These are phyloP conservation scores for Chrysopa pallens DNA, from an alignment of 1,140 invertebrate species.

Conservation along the genomic window DNA sequence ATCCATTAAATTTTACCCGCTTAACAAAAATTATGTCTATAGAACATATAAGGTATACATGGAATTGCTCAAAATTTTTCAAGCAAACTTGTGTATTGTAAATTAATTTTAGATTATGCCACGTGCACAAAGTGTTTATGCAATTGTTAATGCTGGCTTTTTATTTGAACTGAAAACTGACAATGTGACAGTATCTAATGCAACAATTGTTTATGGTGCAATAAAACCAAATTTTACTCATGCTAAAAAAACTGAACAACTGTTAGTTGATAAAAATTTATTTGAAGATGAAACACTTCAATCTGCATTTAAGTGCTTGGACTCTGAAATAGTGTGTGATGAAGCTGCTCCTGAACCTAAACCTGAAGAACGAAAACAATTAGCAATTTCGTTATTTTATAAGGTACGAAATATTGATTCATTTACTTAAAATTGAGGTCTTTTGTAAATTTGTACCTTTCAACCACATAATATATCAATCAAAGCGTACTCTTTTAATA, in stretches of 20 bases:
- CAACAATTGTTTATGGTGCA: constrained; percentile 39
- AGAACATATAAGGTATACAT: too few species aligned
- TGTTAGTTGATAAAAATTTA: constrained; percentile 33
- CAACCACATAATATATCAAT: too few species aligned
- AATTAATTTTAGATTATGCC: constrained; percentile 51
- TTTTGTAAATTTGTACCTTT: too few species aligned
- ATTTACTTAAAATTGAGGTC: too few species aligned
- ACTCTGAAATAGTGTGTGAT: constrained; percentile 41
- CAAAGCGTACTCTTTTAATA: too few species aligned
- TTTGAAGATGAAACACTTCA: constrained; percentile 29
- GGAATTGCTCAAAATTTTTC: constrained; percentile 19
- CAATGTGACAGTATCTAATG: constrained; percentile 6
- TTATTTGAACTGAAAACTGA: constrained; percentile 31
- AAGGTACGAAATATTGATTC: constrained; percentile 32
- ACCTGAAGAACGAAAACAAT: constrained; percentile 39
- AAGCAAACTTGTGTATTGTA: too few species aligned
- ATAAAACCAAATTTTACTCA: constrained; percentile 53
- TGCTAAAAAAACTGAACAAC: constrained; percentile 45
- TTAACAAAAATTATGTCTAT: too few species aligned
- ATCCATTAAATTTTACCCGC: too few species aligned
- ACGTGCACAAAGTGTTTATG: constrained; percentile 64
- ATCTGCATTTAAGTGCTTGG: constrained; percentile 34
- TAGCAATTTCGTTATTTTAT: constrained; percentile 54
- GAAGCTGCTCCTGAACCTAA: constrained; percentile 40
- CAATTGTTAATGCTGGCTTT: constrained; percentile 68